A percentile compares a stretch with the other conserved stretches of the same genome.
Evolutionary conservation across 2,797 vertebrate species (phyloP).

Genomic region (Dryobates pubescens): DNA sequence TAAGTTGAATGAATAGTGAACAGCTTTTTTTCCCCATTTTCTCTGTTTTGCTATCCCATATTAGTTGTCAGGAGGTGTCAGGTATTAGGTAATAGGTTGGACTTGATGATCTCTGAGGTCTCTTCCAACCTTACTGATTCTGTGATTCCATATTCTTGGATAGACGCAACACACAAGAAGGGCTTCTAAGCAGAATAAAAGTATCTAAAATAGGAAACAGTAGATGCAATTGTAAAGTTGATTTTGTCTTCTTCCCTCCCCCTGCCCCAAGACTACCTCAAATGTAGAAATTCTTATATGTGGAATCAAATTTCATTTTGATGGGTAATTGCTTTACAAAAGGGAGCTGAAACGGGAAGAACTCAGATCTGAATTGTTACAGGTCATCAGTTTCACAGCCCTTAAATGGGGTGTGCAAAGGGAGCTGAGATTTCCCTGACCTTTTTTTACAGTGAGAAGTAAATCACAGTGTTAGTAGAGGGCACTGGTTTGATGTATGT

Average conservation of each 20-base stretch:
- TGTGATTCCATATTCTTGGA: too few species aligned
- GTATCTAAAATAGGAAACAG: background rate
- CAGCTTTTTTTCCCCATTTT: background rate
- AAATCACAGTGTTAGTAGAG: background rate
- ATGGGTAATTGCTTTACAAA: background rate
- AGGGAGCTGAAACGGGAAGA: background rate
- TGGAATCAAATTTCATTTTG: background rate
- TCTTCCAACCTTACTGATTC: too few species aligned
- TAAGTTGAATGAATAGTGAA: background rate
- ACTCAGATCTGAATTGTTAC: background rate
- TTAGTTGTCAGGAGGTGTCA: too few species aligned
- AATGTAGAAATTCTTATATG: background rate
- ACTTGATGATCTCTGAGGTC: too few species aligned
- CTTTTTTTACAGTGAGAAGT: background rate
- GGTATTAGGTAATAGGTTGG: too few species aligned
- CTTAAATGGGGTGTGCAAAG: background rate
- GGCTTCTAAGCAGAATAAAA: too few species aligned
- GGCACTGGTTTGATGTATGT: background rate
- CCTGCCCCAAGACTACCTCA: background rate
- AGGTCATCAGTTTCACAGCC: background rate
- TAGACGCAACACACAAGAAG: background rate
- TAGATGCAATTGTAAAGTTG: background rate
- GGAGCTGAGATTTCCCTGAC: constrained; percentile 1
- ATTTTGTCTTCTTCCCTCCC: fast-evolving
- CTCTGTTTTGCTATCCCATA: background rate